Evolutionary conservation across 2,113 vertebrate species (phyloP).

Genomic region (Rhineura floridana): DNA sequence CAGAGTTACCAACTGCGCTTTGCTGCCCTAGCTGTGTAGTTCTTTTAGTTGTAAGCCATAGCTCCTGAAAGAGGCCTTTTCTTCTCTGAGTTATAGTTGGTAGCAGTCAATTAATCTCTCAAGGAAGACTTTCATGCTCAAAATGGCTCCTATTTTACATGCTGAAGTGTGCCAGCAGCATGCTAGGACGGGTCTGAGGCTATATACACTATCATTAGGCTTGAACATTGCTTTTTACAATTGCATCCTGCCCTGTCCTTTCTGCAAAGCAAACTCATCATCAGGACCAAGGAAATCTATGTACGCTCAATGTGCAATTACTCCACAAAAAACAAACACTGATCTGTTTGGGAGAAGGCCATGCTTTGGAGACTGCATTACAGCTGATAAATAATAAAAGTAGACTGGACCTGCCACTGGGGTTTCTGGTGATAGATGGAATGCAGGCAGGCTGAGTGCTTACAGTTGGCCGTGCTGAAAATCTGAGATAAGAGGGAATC

Average conservation of each 20-base stretch:
- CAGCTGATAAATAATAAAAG: constrained; percentile 30
- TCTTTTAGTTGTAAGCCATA: background rate
- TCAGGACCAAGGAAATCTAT: background rate
- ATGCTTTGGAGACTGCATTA: background rate
- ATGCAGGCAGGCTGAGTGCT: constrained; percentile 3
- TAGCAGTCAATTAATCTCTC: background rate
- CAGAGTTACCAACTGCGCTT: background rate
- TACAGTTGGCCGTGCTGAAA: constrained; percentile 23
- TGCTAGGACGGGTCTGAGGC: background rate
- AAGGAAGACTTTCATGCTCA: background rate
- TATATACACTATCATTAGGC: background rate
- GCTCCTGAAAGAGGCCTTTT: background rate
- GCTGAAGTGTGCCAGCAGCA: background rate
- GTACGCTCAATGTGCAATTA: background rate
- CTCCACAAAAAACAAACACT: background rate
- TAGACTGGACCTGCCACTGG: constrained; percentile 1
- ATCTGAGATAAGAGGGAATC: constrained; percentile 30
- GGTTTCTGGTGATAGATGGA: constrained; percentile 15
- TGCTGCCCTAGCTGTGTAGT: background rate
- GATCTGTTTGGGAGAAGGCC: constrained; percentile 1
- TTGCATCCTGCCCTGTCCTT: background rate
- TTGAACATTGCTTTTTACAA: background rate
- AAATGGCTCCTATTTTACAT: background rate
- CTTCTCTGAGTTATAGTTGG: background rate
- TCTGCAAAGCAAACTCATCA: background rate